These are phyloP conservation scores for Drosophila birchii DNA, from an alignment of 2,888 invertebrate species.

Conservation along the genomic window DNA sequence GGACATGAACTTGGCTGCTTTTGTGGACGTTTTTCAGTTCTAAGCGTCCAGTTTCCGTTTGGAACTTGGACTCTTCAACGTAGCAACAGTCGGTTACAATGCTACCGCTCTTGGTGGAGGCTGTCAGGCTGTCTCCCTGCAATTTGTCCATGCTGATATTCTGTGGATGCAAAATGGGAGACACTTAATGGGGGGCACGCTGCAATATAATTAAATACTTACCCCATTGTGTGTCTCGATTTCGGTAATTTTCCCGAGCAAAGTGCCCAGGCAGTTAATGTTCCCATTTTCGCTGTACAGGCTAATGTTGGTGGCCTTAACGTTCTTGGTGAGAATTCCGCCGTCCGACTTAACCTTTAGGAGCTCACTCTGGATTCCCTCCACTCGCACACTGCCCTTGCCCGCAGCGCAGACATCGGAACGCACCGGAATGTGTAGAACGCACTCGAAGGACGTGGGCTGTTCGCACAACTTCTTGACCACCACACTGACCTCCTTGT, in stretches of 20 bases:
- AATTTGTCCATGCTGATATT: slow-evolving; percentile 80
- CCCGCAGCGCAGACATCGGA: slow-evolving; percentile 74
- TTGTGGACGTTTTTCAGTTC: slow-evolving; percentile 83
- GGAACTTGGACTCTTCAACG: slow-evolving; percentile 81
- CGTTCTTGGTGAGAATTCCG: slow-evolving; percentile 76
- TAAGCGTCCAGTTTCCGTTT: slow-evolving; percentile 79
- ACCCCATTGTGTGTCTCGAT: slow-evolving; percentile 70
- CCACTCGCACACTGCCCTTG: slow-evolving; percentile 64
- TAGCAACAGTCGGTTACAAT: slow-evolving; percentile 83
- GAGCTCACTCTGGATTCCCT: slow-evolving; percentile 74
- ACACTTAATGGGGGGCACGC: accelerated
- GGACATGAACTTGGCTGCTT: slow-evolving; percentile 72
- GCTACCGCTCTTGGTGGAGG: slow-evolving; percentile 75
- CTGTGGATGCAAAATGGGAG: slow-evolving; percentile 50
- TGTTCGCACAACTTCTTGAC: slow-evolving; percentile 50
- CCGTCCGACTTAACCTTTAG: slow-evolving; percentile 65
- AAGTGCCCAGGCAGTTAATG: slow-evolving; percentile 76
- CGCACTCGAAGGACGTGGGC: slow-evolving; percentile 59
- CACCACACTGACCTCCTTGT: slow-evolving; percentile 64
- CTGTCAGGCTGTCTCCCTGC: slow-evolving; percentile 80
- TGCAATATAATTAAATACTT: not conserved
- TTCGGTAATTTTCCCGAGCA: slow-evolving; percentile 74
- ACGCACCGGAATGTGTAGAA: slow-evolving; percentile 80
- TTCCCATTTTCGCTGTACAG: slow-evolving; percentile 77
- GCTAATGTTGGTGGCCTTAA: slow-evolving; percentile 72